These are phyloP conservation scores for Hassar affinis DNA, from an alignment of 2,113 vertebrate species.

Conservation along the genomic window DNA sequence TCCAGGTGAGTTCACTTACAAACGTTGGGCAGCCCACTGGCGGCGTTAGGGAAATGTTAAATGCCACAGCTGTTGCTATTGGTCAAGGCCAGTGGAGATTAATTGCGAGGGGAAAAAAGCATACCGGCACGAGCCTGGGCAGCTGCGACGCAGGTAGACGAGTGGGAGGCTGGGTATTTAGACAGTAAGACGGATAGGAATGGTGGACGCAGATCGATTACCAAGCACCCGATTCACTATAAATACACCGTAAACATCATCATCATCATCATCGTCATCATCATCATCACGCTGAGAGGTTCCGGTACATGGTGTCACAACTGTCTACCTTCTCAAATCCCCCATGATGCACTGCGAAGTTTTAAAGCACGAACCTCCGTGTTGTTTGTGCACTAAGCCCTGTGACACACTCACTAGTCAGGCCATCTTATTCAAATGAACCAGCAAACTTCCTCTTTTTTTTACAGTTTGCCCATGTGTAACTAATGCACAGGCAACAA, in stretches of 20 bases:
- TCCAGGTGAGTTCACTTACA: constrained; percentile 43
- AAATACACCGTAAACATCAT: no score
- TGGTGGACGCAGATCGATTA: background rate
- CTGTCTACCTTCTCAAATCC: background rate
- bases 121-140: constrained; percentile 5
- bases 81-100: constrained; percentile 49
- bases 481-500: constrained; percentile 71
- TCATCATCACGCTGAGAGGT: no score
- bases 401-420: constrained; percentile 97
- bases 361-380: background rate
- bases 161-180: constrained; percentile 45
- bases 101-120: constrained; percentile 20
- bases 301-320: background rate
- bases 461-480: constrained; percentile 82
- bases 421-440: constrained; percentile 99
- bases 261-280: no score
- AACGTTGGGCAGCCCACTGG: constrained; percentile 32
- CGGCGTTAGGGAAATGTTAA: constrained; percentile 41
- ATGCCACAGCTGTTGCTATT: constrained; percentile 37
- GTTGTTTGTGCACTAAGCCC: constrained; percentile 64
- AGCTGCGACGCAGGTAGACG: constrained; percentile 28
- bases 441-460: constrained; percentile 87
- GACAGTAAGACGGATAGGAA: constrained; percentile 43
- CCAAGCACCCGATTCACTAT: background rate
- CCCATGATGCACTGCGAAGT: background rate